Evolutionary conservation across 2,888 invertebrate genomes (phyloP).

Genomic region (Nephrocerus scutellatus): DNA sequence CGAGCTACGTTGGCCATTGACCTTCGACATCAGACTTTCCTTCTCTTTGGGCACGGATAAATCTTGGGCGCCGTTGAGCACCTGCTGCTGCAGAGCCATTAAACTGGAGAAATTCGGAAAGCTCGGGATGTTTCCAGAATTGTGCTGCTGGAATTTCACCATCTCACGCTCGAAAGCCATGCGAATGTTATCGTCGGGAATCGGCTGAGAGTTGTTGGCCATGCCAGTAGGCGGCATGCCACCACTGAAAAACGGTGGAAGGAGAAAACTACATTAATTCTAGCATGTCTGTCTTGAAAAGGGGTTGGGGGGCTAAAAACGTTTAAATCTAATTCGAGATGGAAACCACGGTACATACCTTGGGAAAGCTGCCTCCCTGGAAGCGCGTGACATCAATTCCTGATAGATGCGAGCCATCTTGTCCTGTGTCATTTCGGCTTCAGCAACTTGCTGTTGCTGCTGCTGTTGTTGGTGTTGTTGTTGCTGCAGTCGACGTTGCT

Average conservation of each 20-base stretch:
- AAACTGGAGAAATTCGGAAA: slow-evolving; percentile 57
- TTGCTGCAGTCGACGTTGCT: slow-evolving; percentile 45
- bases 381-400: slow-evolving; percentile 81
- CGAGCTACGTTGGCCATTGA: slow-evolving; percentile 48
- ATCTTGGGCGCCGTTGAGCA: slow-evolving; percentile 68
- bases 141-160: slow-evolving; percentile 71
- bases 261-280: slow-evolving; percentile 59
- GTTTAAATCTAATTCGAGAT: too few species aligned
- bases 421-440: slow-evolving; percentile 90
- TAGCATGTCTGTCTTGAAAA: slow-evolving; percentile 26
- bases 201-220: slow-evolving; percentile 33
- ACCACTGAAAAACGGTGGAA: slow-evolving; percentile 76
- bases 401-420: slow-evolving; percentile 92
- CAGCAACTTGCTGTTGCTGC: slow-evolving; percentile 29
- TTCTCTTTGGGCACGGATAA: slow-evolving; percentile 72
- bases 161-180: slow-evolving; percentile 86
- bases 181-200: slow-evolving; percentile 71
- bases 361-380: slow-evolving; percentile 70
- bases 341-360: slow-evolving; percentile 53
- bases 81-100: slow-evolving; percentile 71
- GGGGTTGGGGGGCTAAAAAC: background rate
- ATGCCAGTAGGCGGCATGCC: slow-evolving; percentile 44
- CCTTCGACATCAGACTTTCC: slow-evolving; percentile 40
- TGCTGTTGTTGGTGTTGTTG: slow-evolving; percentile 48
- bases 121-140: slow-evolving; percentile 53